Evolutionary conservation across 2,888 invertebrate genomes (phyloP), one percentile per base, ranked within the genome.

Genomic region (Drosophila macrospina): DNA sequence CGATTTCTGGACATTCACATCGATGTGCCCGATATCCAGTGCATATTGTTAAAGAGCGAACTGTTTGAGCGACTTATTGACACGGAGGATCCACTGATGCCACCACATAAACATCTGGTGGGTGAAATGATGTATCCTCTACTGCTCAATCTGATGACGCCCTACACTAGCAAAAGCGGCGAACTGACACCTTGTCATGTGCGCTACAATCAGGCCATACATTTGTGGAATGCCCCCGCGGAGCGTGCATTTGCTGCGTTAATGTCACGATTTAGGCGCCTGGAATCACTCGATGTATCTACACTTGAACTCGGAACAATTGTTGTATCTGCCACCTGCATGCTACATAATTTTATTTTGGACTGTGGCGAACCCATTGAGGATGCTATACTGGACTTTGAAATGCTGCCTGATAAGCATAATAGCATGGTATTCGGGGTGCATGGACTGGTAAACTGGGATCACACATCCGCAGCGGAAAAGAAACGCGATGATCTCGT

Each of bases 271-370:
- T 78, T 80, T 16, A 30, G 37, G 7, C 80, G 78, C 1, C 44
- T 78, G n/a, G 30, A 67, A 10, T 48, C 52, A 0, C 42, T 78
- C 0, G 78, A 79, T 7, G 72, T 78, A 5, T 28, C 60, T 4
- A 67, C 69, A 1, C 11, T 73, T 5, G 73, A 73, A 8, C 8
- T 76, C 32, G 73, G 44, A 16, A 44, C 41, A 8, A 57, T 62
- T 47, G 67, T 78, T 2, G 44, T 78, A 11, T 60, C 73, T 1
- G 80, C 80, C 24, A 45, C 61, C 11, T 80, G 77, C 24, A 78
- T 78, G 80, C 41, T 78, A n/a, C 80, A 78, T 37, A 78, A 78
- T 32, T 78, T 78, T 28, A 73, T 78, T 36, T 11, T 79, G 11
- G 64, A 73, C 0, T 78, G 66, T 16, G 69, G 66, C 2, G 78